phyloP scores from a whole-genome alignment of 35 echinoderm and acorn worm genomes.

The Lytechinus pictus region DNA sequence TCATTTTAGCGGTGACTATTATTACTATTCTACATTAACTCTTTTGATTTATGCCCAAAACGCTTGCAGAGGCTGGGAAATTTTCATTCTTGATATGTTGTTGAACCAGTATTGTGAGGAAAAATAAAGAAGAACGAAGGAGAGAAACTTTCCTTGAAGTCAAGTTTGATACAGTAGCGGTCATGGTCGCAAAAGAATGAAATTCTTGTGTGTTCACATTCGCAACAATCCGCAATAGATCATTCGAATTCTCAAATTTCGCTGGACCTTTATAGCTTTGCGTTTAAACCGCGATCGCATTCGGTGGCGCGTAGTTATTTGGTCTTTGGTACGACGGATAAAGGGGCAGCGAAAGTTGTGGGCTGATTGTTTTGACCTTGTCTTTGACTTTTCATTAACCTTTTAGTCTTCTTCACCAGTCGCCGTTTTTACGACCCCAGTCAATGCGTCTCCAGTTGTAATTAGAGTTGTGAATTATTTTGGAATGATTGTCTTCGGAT shows the following conservation, averaged over 20 bases:
- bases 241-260: slow-evolving; percentile 30
- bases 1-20: not conserved
- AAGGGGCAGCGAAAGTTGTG: slow-evolving; percentile 33
- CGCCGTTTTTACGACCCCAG: slow-evolving; percentile 42
- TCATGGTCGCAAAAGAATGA: slow-evolving; percentile 14
- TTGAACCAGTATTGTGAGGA: slow-evolving; percentile 21
- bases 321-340: not conserved
- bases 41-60: not conserved
- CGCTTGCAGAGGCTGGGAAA: slow-evolving; percentile 14
- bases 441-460: slow-evolving; percentile 47
- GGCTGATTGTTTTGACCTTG: slow-evolving; percentile 50
- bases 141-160: not conserved
- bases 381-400: slow-evolving; percentile 50
- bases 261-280: not conserved
- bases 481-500: slow-evolving; percentile 7
- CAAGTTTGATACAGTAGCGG: not conserved
- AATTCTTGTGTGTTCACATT: slow-evolving; percentile 31
- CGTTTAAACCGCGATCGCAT: not conserved
- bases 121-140: not conserved
- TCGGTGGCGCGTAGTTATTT: not conserved
- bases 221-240: slow-evolving; percentile 13
- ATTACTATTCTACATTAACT: not conserved
- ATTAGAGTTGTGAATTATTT: slow-evolving; percentile 39
- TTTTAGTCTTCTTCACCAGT: slow-evolving; percentile 50
- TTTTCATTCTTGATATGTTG: slow-evolving; percentile 27